These are phyloP conservation scores for Thymelicus lineola DNA, from an alignment of 2,888 invertebrate genomes.

Conservation along the genomic window DNA sequence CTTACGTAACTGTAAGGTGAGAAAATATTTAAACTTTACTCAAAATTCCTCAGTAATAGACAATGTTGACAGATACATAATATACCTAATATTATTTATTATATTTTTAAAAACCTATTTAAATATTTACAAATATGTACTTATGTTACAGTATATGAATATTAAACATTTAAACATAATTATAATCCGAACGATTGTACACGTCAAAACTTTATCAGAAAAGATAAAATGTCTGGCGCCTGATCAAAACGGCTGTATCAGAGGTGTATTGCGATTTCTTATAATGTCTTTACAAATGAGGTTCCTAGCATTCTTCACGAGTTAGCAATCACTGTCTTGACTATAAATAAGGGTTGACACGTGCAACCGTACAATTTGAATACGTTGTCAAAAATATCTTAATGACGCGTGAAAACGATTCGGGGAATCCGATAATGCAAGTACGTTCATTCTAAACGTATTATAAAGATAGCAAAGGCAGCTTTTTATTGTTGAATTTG, in stretches of 20 bases:
- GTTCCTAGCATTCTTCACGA: not conserved
- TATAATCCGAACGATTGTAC: too few species aligned
- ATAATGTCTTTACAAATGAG: not conserved
- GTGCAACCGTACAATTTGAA: not conserved
- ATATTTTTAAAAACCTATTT: too few species aligned
- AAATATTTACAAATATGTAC: too few species aligned
- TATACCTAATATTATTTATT: too few species aligned
- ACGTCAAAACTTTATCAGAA: too few species aligned
- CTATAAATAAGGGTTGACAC: conserved; percentile 7
- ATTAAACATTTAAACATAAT: too few species aligned
- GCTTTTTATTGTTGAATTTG: not conserved
- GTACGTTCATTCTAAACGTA: conserved; percentile 1
- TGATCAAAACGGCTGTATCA: not conserved
- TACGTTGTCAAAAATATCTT: conserved; percentile 6
- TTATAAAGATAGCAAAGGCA: not conserved
- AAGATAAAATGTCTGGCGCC: not conserved
- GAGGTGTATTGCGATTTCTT: not conserved
- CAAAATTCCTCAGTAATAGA: too few species aligned
- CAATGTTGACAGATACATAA: too few species aligned
- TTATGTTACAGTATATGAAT: too few species aligned
- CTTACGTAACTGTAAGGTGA: too few species aligned
- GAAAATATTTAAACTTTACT: too few species aligned
- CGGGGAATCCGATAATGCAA: conserved; percentile 8
- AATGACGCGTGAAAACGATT: conserved; percentile 8
- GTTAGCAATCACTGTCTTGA: conserved; percentile 6